These are phyloP conservation scores for Fragariocoptes setiger DNA, from an alignment of 1,140 invertebrate genomes.

Conservation along the genomic window DNA sequence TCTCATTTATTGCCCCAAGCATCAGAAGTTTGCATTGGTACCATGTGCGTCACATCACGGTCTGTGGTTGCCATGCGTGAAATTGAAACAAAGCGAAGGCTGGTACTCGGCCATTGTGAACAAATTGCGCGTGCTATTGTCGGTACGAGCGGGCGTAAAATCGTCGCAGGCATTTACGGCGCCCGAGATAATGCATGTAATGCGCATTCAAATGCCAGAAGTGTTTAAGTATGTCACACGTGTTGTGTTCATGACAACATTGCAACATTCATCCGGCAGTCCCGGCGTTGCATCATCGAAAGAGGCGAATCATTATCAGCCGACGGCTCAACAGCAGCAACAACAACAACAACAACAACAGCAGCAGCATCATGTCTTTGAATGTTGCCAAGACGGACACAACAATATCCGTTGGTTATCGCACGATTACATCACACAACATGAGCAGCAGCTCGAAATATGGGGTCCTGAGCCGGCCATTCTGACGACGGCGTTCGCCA, in stretches of 20 bases:
- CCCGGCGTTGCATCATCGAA: not conserved
- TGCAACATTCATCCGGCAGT: constrained; percentile 1
- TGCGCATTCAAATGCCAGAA: constrained; percentile 7
- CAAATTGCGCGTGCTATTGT: not conserved
- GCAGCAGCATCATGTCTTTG: not conserved
- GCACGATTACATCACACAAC: constrained; percentile 1
- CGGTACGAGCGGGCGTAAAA: not conserved
- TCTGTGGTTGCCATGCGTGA: constrained; percentile 7
- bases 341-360: not conserved
- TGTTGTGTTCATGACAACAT: constrained; percentile 3
- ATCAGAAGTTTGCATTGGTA: constrained; percentile 3
- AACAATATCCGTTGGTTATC: constrained; percentile 6
- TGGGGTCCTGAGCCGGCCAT: constrained; percentile 5
- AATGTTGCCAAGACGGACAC: constrained; percentile 2
- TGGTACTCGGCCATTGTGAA: constrained; percentile 5
- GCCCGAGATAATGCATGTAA: constrained; percentile 1
- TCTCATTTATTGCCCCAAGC: constrained; percentile 7
- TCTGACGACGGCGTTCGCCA: constrained; percentile 2
- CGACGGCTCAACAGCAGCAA: not conserved
- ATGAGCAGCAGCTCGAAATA: constrained; percentile 3
- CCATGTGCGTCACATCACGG: not conserved
- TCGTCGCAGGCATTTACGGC: constrained; percentile 1
- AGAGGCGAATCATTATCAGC: not conserved
- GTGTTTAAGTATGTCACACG: constrained; percentile 5
- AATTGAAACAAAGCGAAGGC: constrained; percentile 1